These are phyloP conservation scores for Alexandromys oeconomus DNA, from an alignment of 2,797 vertebrate genomes.

Conservation along the genomic window DNA sequence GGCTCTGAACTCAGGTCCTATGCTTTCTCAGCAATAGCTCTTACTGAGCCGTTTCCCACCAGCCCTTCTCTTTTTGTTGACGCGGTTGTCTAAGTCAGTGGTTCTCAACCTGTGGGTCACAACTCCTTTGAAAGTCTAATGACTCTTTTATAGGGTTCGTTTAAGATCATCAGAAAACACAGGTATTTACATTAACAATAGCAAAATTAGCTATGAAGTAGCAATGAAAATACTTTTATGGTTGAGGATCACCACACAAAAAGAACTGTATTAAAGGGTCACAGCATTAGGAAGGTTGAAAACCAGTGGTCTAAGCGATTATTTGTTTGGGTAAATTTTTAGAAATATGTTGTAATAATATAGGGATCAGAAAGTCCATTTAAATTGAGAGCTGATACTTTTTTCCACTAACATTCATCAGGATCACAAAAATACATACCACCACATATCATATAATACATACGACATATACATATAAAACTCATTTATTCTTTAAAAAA, in stretches of 20 bases:
- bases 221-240: not conserved
- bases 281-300: not conserved
- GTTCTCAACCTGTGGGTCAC: not conserved
- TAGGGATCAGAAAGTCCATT: constrained; percentile 48
- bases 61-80: constrained; percentile 27
- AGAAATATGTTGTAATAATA: constrained; percentile 33
- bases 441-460: too few species aligned
- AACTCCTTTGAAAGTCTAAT: not conserved
- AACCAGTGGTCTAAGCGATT: not conserved
- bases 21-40: not conserved
- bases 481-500: not conserved
- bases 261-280: not conserved
- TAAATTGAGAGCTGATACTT: constrained; percentile 45
- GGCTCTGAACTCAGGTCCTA: not conserved
- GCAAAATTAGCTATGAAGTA: not conserved
- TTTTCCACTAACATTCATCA: constrained; percentile 43
- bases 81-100: not conserved
- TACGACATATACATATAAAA: too few species aligned
- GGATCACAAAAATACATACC: constrained; percentile 43
- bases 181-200: not conserved
- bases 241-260: not conserved
- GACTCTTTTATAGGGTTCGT: not conserved
- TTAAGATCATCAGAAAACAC: not conserved
- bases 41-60: not conserved
- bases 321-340: constrained; percentile 39